phyloP scores from a whole-genome alignment of 2,797 vertebrate species.

The Margarornis squamiger region DNA sequence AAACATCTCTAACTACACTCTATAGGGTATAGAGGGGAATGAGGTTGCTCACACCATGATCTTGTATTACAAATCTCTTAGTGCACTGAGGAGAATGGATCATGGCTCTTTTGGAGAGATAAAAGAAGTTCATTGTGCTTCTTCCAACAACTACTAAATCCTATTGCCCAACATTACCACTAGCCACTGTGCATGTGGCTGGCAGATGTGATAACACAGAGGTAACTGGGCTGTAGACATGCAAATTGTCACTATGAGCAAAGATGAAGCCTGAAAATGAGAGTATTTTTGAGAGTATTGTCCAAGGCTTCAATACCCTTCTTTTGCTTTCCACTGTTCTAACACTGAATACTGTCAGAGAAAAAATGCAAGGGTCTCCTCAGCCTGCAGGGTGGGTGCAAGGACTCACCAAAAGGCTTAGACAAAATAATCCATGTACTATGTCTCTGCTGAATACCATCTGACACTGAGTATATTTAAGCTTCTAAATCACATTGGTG shows the following conservation, averaged over 20 bases:
- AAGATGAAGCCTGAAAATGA: neutral
- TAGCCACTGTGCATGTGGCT: neutral
- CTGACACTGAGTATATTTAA: neutral
- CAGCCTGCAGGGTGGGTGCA: neutral
- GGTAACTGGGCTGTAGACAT: neutral
- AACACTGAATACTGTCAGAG: neutral
- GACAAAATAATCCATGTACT: neutral
- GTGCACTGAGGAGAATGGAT: neutral
- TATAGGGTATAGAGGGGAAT: neutral
- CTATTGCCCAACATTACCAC: neutral
- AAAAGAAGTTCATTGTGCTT: neutral
- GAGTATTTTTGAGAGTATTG: neutral
- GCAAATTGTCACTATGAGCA: neutral
- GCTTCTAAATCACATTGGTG: neutral
- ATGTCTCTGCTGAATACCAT: neutral
- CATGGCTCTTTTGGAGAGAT: neutral
- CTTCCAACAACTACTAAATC: neutral
- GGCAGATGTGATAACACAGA: neutral
- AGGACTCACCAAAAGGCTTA: neutral
- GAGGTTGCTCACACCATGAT: neutral
- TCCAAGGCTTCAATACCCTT: neutral
- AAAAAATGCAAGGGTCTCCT: neutral
- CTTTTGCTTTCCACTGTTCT: neutral
- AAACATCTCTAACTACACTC: neutral
- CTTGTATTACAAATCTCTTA: neutral